Evolutionary conservation across 2,797 vertebrate species (phyloP).

Genomic region (Chanos chanos): DNA sequence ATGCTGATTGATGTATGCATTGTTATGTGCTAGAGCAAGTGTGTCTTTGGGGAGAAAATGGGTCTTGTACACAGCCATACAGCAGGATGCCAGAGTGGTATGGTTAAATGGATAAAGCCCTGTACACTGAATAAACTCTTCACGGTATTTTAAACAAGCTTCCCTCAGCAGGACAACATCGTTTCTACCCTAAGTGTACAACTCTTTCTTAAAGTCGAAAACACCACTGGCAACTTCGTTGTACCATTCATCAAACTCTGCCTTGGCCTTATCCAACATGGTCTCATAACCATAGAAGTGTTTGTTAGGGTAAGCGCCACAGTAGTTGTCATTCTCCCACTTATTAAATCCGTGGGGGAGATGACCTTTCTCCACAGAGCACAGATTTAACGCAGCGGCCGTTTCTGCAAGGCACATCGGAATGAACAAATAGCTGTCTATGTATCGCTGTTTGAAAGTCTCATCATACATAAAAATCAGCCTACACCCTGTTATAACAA

Average conservation of each 20-base stretch:
- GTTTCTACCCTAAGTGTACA: background rate
- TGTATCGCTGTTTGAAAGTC: background rate
- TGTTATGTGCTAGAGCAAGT: background rate
- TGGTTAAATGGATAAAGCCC: background rate
- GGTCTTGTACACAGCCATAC: no score
- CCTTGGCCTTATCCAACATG: background rate
- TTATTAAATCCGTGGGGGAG: background rate
- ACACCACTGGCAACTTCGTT: background rate
- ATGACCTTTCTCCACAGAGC: background rate
- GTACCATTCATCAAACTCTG: background rate
- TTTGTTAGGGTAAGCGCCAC: background rate
- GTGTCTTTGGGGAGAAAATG: background rate
- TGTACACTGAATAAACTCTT: background rate
- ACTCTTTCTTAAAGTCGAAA: background rate
- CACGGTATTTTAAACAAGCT: background rate
- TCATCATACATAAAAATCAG: background rate
- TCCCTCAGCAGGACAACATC: background rate
- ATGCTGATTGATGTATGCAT: constrained; percentile 4
- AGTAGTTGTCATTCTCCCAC: background rate
- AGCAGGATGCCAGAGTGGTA: background rate
- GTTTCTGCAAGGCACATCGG: background rate
- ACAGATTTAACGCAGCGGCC: background rate
- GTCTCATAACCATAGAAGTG: background rate
- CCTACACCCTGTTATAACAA: background rate
- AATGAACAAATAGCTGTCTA: background rate